Evolutionary conservation across 2,888 invertebrate genomes (phyloP).

Genomic region (Corythucha ciliata): DNA sequence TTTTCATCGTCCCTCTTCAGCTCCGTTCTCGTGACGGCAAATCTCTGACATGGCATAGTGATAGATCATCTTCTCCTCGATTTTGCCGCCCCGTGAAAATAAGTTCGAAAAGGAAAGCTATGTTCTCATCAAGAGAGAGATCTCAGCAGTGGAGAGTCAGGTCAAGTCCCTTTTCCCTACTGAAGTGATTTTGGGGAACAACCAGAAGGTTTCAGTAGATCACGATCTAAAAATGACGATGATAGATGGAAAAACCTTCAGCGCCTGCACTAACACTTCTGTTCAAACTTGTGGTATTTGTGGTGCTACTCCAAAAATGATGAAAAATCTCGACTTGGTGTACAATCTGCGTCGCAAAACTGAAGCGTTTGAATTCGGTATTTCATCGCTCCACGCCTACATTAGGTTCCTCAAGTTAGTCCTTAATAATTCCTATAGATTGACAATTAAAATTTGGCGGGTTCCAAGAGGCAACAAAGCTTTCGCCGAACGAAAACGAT

Average conservation of each 20-base stretch:
- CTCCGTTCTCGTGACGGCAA: too few species aligned
- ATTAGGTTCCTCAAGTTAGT: slow-evolving; percentile 4
- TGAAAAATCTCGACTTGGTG: slow-evolving; percentile 37
- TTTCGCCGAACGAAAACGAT: not conserved
- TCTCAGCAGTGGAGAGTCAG: too few species aligned
- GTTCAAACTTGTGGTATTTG: slow-evolving; percentile 12
- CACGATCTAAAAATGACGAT: slow-evolving; percentile 8
- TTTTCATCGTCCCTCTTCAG: slow-evolving; percentile 11
- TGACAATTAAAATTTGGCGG: slow-evolving; percentile 10
- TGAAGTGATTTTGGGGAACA: too few species aligned
- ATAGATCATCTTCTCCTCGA: slow-evolving; percentile 30
- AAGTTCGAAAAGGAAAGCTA: slow-evolving; percentile 31
- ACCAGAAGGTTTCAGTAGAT: not conserved
- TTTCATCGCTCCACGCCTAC: slow-evolving; percentile 8
- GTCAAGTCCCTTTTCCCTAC: too few species aligned
- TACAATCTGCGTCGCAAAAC: too few species aligned
- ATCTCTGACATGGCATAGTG: slow-evolving; percentile 32
- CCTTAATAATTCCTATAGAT: slow-evolving; percentile 9
- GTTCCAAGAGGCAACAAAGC: not conserved
- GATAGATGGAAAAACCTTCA: slow-evolving; percentile 24
- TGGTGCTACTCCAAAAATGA: not conserved
- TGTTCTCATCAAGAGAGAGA: slow-evolving; percentile 33
- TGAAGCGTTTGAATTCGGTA: not conserved
- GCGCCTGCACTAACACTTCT: slow-evolving; percentile 8
- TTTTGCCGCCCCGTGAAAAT: slow-evolving; percentile 33